Percentiles rank a stretch among this genome's conserved stretches.
phyloP scores from a whole-genome alignment of 2,888 invertebrate species.

The Mayetiola destructor region DNA sequence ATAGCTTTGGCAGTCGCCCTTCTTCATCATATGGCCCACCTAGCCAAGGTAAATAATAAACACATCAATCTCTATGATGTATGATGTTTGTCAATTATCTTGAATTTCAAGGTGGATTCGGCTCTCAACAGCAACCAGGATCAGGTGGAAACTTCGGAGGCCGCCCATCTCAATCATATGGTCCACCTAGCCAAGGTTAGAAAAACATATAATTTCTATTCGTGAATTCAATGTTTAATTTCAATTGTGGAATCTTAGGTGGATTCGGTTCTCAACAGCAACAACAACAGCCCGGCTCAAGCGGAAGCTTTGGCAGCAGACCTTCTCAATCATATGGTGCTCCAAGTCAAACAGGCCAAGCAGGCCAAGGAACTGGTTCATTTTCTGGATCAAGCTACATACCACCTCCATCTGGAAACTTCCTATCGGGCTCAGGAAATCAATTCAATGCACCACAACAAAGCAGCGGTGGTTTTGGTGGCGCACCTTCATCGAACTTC shows the following conservation, averaged over 20 bases:
- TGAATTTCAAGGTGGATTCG: no score
- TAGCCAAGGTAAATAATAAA: not conserved
- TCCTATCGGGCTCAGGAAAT: not conserved
- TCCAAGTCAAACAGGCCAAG: not conserved
- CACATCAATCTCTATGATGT: no score
- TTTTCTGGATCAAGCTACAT: no score
- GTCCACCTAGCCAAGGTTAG: not conserved
- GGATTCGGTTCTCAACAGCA: not conserved
- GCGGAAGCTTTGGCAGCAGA: not conserved
- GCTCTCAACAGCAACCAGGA: no score
- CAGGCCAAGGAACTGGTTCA: not conserved
- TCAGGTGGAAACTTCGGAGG: conserved; percentile 21
- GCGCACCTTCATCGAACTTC: no score
- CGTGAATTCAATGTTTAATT: no score
- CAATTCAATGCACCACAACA: not conserved
- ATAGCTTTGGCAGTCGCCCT: conserved; percentile 17
- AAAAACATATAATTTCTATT: no score
- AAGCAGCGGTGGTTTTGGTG: not conserved
- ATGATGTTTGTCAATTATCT: no score
- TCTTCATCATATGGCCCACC: not conserved
- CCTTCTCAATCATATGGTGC: not conserved
- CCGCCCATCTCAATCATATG: conserved; percentile 19
- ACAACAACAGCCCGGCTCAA: not conserved
- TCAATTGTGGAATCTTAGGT: not conserved
- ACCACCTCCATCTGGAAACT: conserved; percentile 9